A percentile compares a stretch with the other conserved stretches of the same genome.
Evolutionary conservation across 2,797 vertebrate genomes (phyloP).

Genomic region (Taeniopygia guttata): DNA sequence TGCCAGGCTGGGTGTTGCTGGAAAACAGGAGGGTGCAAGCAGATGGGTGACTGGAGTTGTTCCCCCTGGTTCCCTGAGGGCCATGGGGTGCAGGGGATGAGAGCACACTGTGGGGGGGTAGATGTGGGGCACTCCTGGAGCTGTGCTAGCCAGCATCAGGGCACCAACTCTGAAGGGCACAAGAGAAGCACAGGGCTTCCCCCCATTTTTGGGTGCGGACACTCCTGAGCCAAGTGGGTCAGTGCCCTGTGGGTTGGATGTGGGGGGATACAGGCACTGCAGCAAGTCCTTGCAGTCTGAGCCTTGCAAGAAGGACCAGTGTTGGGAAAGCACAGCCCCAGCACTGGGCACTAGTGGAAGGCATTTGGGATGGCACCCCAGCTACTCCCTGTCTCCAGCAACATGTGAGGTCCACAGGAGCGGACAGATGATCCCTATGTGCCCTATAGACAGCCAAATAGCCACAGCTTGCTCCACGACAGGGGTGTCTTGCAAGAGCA

Average conservation of each 20-base stretch:
- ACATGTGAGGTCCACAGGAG: not conserved
- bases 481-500: rapidly evolving
- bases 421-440: not conserved
- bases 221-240: not conserved
- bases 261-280: too few relatives aligned
- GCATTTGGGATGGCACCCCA: not conserved
- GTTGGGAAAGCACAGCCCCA: not conserved
- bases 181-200: not conserved
- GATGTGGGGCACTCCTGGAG: not conserved
- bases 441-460: not conserved
- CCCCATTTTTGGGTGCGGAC: rapidly evolving
- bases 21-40: not conserved
- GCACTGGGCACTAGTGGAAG: not conserved
- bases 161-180: rapidly evolving
- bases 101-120: rapidly evolving
- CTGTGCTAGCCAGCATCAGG: not conserved
- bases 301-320: not conserved
- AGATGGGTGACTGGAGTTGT: not conserved
- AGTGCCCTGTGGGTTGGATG: rapidly evolving
- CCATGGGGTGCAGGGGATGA: not conserved
- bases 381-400: not conserved
- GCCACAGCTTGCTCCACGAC: rapidly evolving
- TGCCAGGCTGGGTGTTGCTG: not conserved
- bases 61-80: not conserved
- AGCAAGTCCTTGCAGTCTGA: not conserved